Conservation (phyloP, 1,140 invertebrate genomes). For the Lasioglossum albipes region DNA sequence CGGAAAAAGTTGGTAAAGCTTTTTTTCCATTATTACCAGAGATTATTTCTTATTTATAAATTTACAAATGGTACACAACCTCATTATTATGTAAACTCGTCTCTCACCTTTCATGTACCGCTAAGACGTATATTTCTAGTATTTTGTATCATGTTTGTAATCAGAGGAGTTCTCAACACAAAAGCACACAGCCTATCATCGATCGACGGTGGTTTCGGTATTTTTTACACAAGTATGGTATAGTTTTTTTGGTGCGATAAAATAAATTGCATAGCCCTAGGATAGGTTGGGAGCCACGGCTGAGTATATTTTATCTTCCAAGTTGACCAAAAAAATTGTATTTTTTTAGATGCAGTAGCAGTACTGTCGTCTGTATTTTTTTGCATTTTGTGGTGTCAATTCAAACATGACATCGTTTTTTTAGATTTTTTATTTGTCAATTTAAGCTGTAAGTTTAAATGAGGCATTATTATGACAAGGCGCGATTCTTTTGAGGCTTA, state of each 20-base stretch:
- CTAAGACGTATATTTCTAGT: constrained; percentile 76
- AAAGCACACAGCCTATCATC: constrained; percentile 78
- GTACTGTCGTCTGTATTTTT: constrained; percentile 68
- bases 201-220: constrained; percentile 63
- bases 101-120: constrained; percentile 79
- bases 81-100: constrained; percentile 78
- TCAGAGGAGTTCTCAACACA: constrained; percentile 75
- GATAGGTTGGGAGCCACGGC: constrained; percentile 74
- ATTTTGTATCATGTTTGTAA: constrained; percentile 75
- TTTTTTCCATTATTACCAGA: constrained; percentile 63
- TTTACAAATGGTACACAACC: constrained; percentile 73
- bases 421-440: constrained; percentile 76
- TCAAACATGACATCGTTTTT: constrained; percentile 76
- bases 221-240: constrained; percentile 58
- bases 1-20: constrained; percentile 65
- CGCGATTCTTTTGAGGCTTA: constrained; percentile 71
- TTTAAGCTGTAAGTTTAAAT: constrained; percentile 80
- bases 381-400: constrained; percentile 76
- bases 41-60: constrained; percentile 65
- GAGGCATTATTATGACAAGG: constrained; percentile 77
- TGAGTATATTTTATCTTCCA: constrained; percentile 75
- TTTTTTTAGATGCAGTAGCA: constrained; percentile 71
- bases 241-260: constrained; percentile 75
- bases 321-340: constrained; percentile 77
- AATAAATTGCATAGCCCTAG: constrained; percentile 78